Conservation (phyloP, 2,888 invertebrate species). For the Microchrysa polita region DNA sequence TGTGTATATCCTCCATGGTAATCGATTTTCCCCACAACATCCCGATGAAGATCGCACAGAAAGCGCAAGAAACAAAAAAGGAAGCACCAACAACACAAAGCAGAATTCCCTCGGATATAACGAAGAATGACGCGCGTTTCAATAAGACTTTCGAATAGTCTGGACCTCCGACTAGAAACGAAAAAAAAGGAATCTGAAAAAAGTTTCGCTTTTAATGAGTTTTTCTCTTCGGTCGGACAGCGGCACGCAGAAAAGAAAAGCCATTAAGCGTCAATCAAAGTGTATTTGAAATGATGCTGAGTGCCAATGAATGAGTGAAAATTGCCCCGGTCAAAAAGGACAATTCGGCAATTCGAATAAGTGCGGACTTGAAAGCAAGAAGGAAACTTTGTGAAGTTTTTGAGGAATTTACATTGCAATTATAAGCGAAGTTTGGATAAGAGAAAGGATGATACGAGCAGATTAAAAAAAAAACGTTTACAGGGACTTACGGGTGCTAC, state of each 20-base stretch:
- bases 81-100: too few relatives aligned
- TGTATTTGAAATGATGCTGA: slow-evolving; percentile 1
- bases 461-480: too few relatives aligned
- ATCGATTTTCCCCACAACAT: too few relatives aligned
- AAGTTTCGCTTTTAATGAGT: slow-evolving; percentile 28
- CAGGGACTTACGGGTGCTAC: too few relatives aligned
- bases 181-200: neutral
- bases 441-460: too few relatives aligned
- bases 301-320: slow-evolving; percentile 2
- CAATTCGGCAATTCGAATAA: neutral
- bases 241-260: slow-evolving; percentile 4
- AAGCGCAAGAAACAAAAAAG: too few relatives aligned
- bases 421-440: too few relatives aligned
- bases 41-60: too few relatives aligned
- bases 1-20: neutral
- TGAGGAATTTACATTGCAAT: neutral
- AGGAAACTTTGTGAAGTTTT: neutral
- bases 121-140: too few relatives aligned
- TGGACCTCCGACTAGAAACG: neutral
- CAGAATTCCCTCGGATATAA: too few relatives aligned
- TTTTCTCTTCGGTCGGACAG: neutral
- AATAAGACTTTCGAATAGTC: neutral
- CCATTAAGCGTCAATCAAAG: slow-evolving; percentile 29
- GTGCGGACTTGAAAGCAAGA: neutral
- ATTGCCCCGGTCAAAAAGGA: neutral